Percentiles rank a stretch among this genome's conserved stretches.
Evolutionary conservation across 2,113 vertebrate species (phyloP).

Genomic region (Clarias batrachus): DNA sequence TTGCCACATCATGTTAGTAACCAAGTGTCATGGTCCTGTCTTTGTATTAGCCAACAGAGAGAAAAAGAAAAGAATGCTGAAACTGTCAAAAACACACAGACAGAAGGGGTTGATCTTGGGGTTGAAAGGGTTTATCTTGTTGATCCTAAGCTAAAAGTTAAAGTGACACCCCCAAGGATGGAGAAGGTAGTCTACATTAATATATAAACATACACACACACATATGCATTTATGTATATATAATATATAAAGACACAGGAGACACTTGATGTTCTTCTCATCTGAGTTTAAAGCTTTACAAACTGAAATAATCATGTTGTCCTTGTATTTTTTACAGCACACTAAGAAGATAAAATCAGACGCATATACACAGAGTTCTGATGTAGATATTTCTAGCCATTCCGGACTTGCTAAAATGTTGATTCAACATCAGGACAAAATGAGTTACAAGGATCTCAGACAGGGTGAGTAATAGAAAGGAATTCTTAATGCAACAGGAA

Average conservation of each 20-base stretch:
- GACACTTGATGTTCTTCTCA: too few species aligned
- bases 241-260: background rate
- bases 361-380: conserved; percentile 64
- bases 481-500: background rate
- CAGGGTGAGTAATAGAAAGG: conserved; percentile 71
- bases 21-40: background rate
- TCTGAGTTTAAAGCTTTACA: background rate
- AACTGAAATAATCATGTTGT: background rate
- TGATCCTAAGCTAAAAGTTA: background rate
- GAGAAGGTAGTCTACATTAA: conserved; percentile 9
- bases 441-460: conserved; percentile 75
- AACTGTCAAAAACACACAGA: conserved; percentile 53
- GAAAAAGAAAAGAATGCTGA: conserved; percentile 59
- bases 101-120: conserved; percentile 36
- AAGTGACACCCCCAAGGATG: background rate
- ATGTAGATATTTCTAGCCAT: conserved; percentile 75
- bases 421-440: conserved; percentile 79
- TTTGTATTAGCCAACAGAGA: conserved; percentile 63
- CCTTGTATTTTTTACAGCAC: conserved; percentile 15
- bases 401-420: conserved; percentile 84
- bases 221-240: too few species aligned
- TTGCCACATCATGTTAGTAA: background rate
- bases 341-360: conserved; percentile 60
- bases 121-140: conserved; percentile 51
- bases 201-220: background rate